A percentile compares a stretch with the other conserved stretches of the same genome.
Conservation (phyloP, 2,888 invertebrate genomes). For the Anagyrus pseudococci region DNA sequence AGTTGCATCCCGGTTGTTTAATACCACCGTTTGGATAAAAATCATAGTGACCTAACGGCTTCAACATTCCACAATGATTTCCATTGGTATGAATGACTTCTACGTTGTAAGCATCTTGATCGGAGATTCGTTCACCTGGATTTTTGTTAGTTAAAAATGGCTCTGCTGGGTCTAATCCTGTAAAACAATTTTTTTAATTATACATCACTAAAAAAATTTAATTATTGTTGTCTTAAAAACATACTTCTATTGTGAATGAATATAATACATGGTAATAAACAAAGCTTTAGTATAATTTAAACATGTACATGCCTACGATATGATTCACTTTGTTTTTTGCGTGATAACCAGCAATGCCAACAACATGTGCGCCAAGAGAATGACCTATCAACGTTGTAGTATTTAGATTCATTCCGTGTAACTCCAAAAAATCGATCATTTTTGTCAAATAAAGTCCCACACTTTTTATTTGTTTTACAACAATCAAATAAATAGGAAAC, state of each 20-base stretch:
- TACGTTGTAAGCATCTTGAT: slow-evolving; percentile 55
- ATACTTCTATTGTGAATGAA: too few relatives aligned
- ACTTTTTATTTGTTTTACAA: slow-evolving; percentile 40
- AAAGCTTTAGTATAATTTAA: neutral
- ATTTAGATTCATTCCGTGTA: slow-evolving; percentile 40
- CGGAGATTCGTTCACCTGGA: slow-evolving; percentile 50
- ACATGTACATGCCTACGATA: slow-evolving; percentile 42
- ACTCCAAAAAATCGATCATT: slow-evolving; percentile 47
- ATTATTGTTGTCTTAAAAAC: too few relatives aligned
- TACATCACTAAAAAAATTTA: neutral
- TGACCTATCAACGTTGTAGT: slow-evolving; percentile 45
- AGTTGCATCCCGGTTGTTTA: slow-evolving; percentile 50
- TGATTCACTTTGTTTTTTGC: slow-evolving; percentile 38
- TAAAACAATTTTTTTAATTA: neutral
- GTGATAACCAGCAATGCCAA: slow-evolving; percentile 44
- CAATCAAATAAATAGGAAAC: slow-evolving; percentile 2
- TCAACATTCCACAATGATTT: slow-evolving; percentile 50
- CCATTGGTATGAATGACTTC: slow-evolving; percentile 59
- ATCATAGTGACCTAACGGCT: slow-evolving; percentile 55
- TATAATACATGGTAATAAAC: too few relatives aligned
- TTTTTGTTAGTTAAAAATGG: slow-evolving; percentile 51
- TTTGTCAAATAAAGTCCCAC: slow-evolving; percentile 40
- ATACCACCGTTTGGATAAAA: slow-evolving; percentile 60
- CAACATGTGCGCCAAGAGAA: slow-evolving; percentile 50
- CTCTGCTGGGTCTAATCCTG: slow-evolving; percentile 60